Percentiles rank a stretch among this genome's conserved stretches.
These are phyloP conservation scores for Dasyprocta punctata DNA, from an alignment of 2,113 vertebrate genomes.

Conservation along the genomic window DNA sequence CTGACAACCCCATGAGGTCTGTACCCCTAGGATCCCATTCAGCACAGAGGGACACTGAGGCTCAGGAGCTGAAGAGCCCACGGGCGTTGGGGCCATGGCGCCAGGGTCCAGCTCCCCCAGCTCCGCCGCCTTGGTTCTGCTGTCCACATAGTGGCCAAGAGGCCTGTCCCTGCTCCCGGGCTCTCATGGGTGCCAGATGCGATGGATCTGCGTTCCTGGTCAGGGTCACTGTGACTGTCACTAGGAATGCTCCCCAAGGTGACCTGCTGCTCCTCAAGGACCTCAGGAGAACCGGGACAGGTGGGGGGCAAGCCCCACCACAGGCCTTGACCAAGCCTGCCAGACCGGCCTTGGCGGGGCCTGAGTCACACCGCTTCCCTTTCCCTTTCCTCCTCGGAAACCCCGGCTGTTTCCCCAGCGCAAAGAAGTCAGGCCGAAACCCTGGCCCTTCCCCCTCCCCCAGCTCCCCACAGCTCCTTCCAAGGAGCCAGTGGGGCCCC, in stretches of 20 bases:
- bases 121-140: background rate
- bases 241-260: background rate
- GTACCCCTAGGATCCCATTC: background rate
- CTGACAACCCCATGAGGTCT: background rate
- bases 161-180: rapidly evolving
- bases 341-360: background rate
- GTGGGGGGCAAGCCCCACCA: background rate
- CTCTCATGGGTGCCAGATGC: background rate
- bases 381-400: background rate
- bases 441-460: background rate
- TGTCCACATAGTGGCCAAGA: background rate
- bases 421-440: background rate
- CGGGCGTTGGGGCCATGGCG: background rate
- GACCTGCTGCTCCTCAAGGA: background rate
- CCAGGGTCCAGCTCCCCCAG: background rate
- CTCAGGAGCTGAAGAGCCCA: background rate
- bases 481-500: background rate
- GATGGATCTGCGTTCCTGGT: background rate
- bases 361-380: background rate
- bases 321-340: background rate
- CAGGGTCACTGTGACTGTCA: background rate
- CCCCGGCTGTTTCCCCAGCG: background rate
- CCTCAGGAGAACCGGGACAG: background rate
- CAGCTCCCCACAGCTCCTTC: background rate
- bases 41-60: background rate